Conservation (phyloP, 1,140 invertebrate genomes). For the Scaptomyza montana region DNA sequence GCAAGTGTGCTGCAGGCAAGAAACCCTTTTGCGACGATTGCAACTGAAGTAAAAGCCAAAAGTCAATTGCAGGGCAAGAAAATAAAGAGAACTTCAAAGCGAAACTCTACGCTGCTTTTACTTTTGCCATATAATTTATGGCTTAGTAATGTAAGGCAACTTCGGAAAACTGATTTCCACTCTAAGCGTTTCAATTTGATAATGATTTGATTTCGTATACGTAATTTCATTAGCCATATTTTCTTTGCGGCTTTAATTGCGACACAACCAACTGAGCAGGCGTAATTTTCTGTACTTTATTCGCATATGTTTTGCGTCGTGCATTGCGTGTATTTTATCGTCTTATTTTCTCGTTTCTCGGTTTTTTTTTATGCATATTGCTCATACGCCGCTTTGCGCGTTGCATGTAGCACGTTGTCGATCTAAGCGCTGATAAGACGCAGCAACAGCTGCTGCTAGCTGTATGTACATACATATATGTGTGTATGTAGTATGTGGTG, state of each 20-base stretch:
- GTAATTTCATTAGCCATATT: background rate
- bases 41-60: slow-evolving; percentile 9
- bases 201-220: background rate
- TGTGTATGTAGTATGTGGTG: slow-evolving; percentile 6
- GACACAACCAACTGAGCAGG: background rate
- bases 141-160: background rate
- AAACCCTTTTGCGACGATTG: slow-evolving; percentile 2
- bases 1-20: background rate
- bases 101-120: background rate
- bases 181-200: background rate
- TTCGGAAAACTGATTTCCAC: background rate
- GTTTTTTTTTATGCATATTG: slow-evolving; percentile 32
- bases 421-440: slow-evolving; percentile 51
- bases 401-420: slow-evolving; percentile 48
- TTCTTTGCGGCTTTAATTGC: background rate
- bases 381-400: slow-evolving; percentile 37
- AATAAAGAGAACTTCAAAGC: background rate
- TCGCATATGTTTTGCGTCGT: slow-evolving; percentile 15
- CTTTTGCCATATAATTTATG: background rate
- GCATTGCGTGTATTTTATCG: slow-evolving; percentile 12
- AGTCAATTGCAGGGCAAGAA: background rate
- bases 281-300: slow-evolving; percentile 3
- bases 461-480: background rate
- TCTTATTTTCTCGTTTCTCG: background rate
- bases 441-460: slow-evolving; percentile 44